Conservation (phyloP, 2,888 invertebrate genomes). For the Ophion obscuratus region DNA sequence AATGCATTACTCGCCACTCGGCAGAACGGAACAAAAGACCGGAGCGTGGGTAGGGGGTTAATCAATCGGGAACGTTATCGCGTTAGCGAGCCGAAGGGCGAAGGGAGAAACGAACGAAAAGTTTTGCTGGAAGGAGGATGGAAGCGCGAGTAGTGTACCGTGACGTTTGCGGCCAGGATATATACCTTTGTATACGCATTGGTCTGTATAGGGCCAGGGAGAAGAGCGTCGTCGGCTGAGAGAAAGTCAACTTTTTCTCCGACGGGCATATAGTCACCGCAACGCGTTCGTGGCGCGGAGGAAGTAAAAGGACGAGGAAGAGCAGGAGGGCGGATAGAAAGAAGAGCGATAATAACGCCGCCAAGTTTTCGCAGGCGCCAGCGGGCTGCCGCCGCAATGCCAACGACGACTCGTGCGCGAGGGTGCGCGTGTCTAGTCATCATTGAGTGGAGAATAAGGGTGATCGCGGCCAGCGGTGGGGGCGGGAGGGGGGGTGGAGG, state of each 20-base stretch:
- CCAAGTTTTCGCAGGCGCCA: constrained; percentile 71
- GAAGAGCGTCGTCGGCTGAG: constrained; percentile 15
- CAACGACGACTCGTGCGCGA: constrained; percentile 29
- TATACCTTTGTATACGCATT: background rate
- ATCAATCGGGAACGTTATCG: constrained; percentile 29
- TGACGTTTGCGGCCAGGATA: constrained; percentile 57
- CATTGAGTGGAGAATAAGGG: background rate
- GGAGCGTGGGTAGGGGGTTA: background rate
- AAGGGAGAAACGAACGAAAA: constrained; percentile 28
- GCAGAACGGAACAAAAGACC: background rate
- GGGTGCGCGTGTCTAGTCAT: constrained; percentile 5
- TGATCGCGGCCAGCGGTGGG: no score
- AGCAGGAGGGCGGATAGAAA: constrained; percentile 17
- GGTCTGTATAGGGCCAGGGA: background rate
- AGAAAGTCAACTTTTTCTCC: constrained; percentile 59
- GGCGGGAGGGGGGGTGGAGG: no score
- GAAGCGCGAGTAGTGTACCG: constrained; percentile 66
- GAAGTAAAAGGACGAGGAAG: constrained; percentile 27
- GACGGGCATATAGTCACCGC: constrained; percentile 52
- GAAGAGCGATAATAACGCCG: constrained; percentile 72
- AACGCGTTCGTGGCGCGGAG: constrained; percentile 50
- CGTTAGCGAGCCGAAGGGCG: background rate
- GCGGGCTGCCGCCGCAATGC: constrained; percentile 31
- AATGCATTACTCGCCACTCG: background rate
- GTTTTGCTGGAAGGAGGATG: constrained; percentile 3